Base-by-base conservation (phyloP, 2,113 vertebrate genomes). In the Gallinago undulata region DNA sequence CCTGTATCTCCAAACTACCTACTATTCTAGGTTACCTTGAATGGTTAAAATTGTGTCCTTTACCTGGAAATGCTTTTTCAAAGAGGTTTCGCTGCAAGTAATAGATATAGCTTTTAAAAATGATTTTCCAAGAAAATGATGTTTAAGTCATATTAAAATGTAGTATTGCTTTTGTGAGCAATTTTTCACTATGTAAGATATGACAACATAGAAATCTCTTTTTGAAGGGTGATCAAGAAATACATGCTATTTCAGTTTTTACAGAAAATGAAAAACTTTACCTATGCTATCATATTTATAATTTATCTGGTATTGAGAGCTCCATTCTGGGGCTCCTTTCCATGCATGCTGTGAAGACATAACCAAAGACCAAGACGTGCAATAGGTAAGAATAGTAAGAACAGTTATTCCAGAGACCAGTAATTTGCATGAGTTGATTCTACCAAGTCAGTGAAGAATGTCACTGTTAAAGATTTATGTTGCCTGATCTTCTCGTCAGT, bases 401-500 rank as follows among this genome's bases (percentile, higher is more conserved):
- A 9, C 56, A 78, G 37, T 84, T 81, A n/a, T 86, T 88, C 35
- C 51, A 45, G 56, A 75, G 51, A 63, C 2, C 21, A 47, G 17
- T 74, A 70, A 78, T 90, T 90, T 95, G 43, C 55, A 41, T 78
- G 64, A 90, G 51, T 23, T 70, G 60, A 87, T 89, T 84, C 69
- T 66, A 69, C 37, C 59, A 84, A 78, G 89, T 84, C 60, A 90
- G 51, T 33, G 80, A 94, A 84, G 64, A 94, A 84, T 60, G 69
- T 89, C 83, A 74, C 48, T 30, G 55, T 86, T 93, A 93, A 93
- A 95, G 88, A 93, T 92, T 92, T 76, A 88, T 94, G 59, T 94
- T 74, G 55, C 63, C 76, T 66, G 75, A 62, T 93, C 90, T 79
- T 85, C 93, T 93, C 72, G 84, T 94, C 53, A 67, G 77, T 83